Conservation (phyloP, 2,888 invertebrate species). For the Drosophila tripunctata region DNA sequence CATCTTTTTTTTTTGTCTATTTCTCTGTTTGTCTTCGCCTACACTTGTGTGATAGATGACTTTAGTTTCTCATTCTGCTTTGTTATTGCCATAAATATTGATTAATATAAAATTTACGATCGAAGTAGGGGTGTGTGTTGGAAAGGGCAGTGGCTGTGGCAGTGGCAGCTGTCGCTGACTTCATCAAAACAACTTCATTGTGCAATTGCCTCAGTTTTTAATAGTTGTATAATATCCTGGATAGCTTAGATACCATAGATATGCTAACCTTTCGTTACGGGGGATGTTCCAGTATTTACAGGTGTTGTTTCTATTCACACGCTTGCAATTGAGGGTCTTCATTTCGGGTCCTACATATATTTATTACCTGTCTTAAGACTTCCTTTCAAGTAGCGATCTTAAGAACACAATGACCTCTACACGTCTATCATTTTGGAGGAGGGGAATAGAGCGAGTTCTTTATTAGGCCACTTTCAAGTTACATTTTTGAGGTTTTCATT, state of each 20-base stretch:
- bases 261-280: constrained; percentile 30
- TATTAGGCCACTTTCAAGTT: constrained; percentile 37
- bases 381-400: constrained; percentile 15
- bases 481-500: constrained; percentile 48
- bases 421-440: constrained; percentile 17
- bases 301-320: constrained; percentile 56
- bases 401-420: constrained; percentile 32
- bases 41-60: constrained; percentile 68
- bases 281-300: constrained; percentile 48
- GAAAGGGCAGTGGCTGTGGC: background rate
- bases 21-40: constrained; percentile 28
- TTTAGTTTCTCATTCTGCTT: constrained; percentile 22
- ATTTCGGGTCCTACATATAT: constrained; percentile 20
- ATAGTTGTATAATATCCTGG: constrained; percentile 42
- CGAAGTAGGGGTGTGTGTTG: background rate
- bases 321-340: constrained; percentile 42
- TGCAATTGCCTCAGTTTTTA: constrained; percentile 52
- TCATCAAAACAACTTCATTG: constrained; percentile 75
- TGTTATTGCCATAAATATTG: constrained; percentile 70
- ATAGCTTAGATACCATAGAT: constrained; percentile 8
- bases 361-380: constrained; percentile 23
- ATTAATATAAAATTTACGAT: constrained; percentile 71
- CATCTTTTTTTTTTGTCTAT: constrained; percentile 18
- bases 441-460: constrained; percentile 24
- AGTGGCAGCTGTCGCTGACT: constrained; percentile 59